phyloP scores from a whole-genome alignment of 2,888 invertebrate species.

The Pelosia muscerda region DNA sequence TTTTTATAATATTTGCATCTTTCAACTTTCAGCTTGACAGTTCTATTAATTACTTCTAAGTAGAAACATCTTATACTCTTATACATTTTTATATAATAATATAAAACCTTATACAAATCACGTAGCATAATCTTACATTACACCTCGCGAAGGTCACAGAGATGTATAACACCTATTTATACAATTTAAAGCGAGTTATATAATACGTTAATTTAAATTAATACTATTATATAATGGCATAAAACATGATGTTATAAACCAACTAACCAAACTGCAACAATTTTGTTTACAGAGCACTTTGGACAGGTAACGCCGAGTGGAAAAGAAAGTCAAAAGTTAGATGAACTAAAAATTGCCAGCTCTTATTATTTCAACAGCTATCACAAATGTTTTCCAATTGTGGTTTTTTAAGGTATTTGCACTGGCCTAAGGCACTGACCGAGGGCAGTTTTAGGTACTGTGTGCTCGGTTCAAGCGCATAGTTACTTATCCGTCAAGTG shows the following conservation, averaged over 20 bases:
- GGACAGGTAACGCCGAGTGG: too few species aligned
- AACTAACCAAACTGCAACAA: too few species aligned
- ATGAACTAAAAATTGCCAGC: too few species aligned
- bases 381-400: too few species aligned
- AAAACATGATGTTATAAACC: neutral
- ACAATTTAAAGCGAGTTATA: neutral
- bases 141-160: neutral
- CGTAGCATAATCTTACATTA: neutral
- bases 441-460: neutral
- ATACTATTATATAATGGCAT: neutral
- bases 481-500: too few species aligned
- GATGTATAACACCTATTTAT: slow-evolving; percentile 6
- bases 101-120: neutral
- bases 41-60: slow-evolving; percentile 1
- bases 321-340: too few species aligned
- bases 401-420: too few species aligned
- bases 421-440: too few species aligned
- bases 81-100: neutral
- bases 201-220: neutral
- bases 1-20: neutral
- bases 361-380: too few species aligned
- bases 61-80: slow-evolving; percentile 3
- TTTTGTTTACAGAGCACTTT: too few species aligned
- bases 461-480: neutral
- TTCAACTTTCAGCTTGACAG: slow-evolving; percentile 13